phyloP scores from a whole-genome alignment of 2,797 vertebrate species.

The Myripristis jacobus region DNA sequence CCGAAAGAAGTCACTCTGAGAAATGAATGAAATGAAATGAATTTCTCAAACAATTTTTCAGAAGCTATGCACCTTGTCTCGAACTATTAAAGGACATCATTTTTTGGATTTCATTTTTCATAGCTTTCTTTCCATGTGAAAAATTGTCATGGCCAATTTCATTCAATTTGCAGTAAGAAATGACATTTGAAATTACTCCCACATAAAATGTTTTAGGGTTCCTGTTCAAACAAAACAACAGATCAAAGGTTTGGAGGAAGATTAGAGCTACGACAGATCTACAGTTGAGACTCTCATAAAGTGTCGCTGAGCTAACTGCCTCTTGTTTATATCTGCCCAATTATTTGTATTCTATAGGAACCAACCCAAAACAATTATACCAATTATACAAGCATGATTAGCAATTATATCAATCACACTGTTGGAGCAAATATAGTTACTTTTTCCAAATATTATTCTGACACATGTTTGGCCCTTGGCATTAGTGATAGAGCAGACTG shows the following conservation, averaged over 20 bases:
- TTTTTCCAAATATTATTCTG: conserved; percentile 37
- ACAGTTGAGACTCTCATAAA: background rate
- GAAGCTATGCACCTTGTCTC: too few relatives aligned
- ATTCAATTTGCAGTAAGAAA: background rate
- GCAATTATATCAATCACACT: conserved; percentile 18
- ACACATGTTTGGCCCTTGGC: conserved; percentile 55
- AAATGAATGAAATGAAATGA: background rate
- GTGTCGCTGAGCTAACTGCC: too few relatives aligned
- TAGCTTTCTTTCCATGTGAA: background rate
- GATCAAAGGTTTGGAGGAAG: background rate
- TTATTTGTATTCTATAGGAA: background rate
- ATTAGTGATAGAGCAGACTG: conserved; percentile 35
- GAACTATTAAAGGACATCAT: too few relatives aligned
- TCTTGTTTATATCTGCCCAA: background rate
- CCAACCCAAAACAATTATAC: background rate
- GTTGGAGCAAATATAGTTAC: conserved; percentile 17
- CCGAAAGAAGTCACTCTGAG: background rate
- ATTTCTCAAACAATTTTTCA: too few relatives aligned
- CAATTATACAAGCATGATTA: background rate
- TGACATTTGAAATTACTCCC: background rate
- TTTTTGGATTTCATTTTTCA: background rate
- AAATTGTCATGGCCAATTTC: background rate
- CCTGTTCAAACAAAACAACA: background rate
- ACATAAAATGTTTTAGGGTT: background rate
- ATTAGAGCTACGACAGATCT: background rate